Conservation (phyloP, 2,113 vertebrate genomes). For the Poeciliopsis turrubarensis region DNA sequence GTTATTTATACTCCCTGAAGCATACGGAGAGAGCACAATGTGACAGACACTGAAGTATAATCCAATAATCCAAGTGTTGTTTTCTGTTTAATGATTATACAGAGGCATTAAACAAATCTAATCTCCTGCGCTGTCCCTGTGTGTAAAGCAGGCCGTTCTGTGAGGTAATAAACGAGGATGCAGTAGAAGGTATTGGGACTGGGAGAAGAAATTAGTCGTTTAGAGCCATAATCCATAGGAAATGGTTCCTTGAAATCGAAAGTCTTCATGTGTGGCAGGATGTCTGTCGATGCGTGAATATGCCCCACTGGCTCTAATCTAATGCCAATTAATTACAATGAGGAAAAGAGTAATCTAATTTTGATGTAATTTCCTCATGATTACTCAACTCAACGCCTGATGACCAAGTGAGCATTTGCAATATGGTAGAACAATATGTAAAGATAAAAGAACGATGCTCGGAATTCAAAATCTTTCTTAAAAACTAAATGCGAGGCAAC, state of each 20-base stretch:
- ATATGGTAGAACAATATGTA: conserved; percentile 12
- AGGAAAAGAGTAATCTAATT: conserved; percentile 65
- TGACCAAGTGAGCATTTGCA: conserved; percentile 13
- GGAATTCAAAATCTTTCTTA: background rate
- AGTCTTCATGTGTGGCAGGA: conserved; percentile 53
- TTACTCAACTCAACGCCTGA: conserved; percentile 30
- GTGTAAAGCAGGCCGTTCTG: background rate
- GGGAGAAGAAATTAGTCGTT: conserved; percentile 33
- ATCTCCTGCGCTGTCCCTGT: conserved; percentile 25
- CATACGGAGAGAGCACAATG: conserved; percentile 31
- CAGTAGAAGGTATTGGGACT: conserved; percentile 35
- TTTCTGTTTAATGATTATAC: conserved; percentile 30
- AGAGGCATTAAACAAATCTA: conserved; percentile 31
- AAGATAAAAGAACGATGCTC: background rate
- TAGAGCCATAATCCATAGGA: conserved; percentile 29
- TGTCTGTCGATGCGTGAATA: conserved; percentile 62
- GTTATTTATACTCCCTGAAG: conserved; percentile 16
- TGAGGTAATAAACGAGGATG: conserved; percentile 23
- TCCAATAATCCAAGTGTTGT: conserved; percentile 12
- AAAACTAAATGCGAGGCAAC: background rate
- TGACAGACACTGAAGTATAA: conserved; percentile 14
- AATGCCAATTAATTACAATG: conserved; percentile 61
- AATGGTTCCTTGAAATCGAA: conserved; percentile 49
- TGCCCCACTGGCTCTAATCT: conserved; percentile 47
- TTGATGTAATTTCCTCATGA: conserved; percentile 63